phyloP scores from a whole-genome alignment of 2,113 vertebrate genomes.

The Dipodomys spectabilis region DNA sequence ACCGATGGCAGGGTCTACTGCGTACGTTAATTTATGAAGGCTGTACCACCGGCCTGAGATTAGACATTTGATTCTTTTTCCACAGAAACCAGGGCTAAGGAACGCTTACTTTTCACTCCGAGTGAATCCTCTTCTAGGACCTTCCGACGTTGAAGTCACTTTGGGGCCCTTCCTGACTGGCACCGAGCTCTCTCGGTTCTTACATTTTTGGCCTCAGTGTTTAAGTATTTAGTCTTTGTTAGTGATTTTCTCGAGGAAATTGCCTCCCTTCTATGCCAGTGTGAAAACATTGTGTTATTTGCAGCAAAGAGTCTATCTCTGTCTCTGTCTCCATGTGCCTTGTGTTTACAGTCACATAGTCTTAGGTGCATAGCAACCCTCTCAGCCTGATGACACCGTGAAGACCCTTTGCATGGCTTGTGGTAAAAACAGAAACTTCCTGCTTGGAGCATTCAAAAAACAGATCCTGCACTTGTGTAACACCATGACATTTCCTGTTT shows the following conservation, averaged over 20 bases:
- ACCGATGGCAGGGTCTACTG: too few species aligned
- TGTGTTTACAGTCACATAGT: too few species aligned
- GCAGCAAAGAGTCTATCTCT: neutral
- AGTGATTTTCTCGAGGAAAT: neutral
- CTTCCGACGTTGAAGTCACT: neutral
- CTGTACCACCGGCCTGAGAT: neutral
- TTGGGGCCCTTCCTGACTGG: too few species aligned
- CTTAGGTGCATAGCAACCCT: neutral
- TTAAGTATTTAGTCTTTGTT: neutral
- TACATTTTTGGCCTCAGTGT: neutral
- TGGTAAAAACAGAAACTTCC: neutral
- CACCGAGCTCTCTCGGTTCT: neutral
- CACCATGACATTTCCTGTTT: slow-evolving; percentile 37
- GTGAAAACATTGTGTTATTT: neutral
- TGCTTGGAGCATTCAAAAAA: slow-evolving; percentile 36
- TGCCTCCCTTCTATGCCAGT: neutral
- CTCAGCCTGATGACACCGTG: neutral
- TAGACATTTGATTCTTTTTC: neutral
- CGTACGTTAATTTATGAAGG: neutral
- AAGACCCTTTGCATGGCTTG: neutral
- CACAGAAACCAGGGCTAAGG: neutral
- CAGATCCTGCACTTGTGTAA: slow-evolving; percentile 14
- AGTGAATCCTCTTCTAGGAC: neutral
- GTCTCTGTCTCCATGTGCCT: neutral
- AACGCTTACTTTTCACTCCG: neutral